A percentile compares a stretch with the other conserved stretches of the same genome.
Conservation (phyloP, 2,797 vertebrate species). For the Tiaroga cobitis region DNA sequence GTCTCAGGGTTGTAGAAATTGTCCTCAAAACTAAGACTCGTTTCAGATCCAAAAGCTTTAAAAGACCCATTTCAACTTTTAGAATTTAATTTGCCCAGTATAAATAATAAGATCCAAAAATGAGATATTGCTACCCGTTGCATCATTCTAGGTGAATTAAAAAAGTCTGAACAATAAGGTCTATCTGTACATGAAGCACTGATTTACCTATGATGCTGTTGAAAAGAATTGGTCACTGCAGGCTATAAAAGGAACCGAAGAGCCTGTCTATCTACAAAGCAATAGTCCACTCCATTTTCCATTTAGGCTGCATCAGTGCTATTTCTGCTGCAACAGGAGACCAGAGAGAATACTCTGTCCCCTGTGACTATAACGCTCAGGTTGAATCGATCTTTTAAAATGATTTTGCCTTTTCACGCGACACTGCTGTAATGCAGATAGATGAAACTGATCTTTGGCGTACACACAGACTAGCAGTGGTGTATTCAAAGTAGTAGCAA, state of each 20-base stretch:
- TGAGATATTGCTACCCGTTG: neutral
- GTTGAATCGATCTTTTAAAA: slow-evolving; percentile 55
- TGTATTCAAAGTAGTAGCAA: slow-evolving; percentile 1
- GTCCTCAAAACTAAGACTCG: slow-evolving; percentile 7
- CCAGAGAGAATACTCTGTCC: slow-evolving; percentile 31
- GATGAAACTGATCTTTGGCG: slow-evolving; percentile 39
- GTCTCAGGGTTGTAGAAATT: neutral
- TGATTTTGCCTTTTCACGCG: slow-evolving; percentile 53
- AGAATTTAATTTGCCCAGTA: neutral
- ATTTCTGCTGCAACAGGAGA: slow-evolving; percentile 49
- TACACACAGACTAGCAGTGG: neutral
- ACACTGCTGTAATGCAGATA: slow-evolving; percentile 54
- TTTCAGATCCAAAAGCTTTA: neutral
- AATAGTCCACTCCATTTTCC: slow-evolving; percentile 26
- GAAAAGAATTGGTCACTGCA: slow-evolving; percentile 5
- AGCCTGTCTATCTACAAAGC: slow-evolving; percentile 19
- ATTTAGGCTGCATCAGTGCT: slow-evolving; percentile 47
- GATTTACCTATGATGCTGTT: neutral
- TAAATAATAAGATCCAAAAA: neutral
- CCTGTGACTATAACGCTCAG: slow-evolving; percentile 1
- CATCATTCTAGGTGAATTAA: neutral
- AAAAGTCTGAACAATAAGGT: slow-evolving; percentile 3
- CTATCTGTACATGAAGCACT: neutral
- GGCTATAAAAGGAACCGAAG: slow-evolving; percentile 23
- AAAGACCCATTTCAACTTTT: neutral